Evolutionary conservation across 2,113 vertebrate genomes (phyloP).

Genomic region (Stigmatopora nigra): DNA sequence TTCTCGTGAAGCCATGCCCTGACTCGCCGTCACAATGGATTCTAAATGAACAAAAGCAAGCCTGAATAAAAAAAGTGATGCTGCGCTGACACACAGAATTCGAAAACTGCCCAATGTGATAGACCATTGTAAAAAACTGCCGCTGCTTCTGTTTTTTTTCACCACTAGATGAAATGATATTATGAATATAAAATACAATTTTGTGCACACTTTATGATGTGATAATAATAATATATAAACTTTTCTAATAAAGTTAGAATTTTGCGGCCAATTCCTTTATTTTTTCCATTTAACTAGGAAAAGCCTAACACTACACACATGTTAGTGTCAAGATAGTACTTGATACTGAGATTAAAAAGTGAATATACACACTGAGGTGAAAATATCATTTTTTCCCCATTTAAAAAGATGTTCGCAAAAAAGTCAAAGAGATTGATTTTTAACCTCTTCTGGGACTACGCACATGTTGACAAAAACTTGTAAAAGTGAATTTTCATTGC

Average conservation of each 20-base stretch:
- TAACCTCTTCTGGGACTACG: background rate
- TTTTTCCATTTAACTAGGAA: background rate
- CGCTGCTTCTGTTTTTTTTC: background rate
- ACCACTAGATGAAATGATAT: too few relatives aligned
- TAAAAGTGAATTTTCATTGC: too few relatives aligned
- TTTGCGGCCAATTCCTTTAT: background rate
- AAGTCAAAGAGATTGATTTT: background rate
- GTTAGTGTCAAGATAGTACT: background rate
- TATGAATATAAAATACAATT: background rate
- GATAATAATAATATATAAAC: background rate
- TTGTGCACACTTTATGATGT: background rate
- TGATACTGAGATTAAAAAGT: background rate
- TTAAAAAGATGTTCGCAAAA: background rate
- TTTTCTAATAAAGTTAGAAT: background rate
- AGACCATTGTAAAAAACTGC: conserved; percentile 27
- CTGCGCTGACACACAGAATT: conserved; percentile 24
- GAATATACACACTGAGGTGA: background rate
- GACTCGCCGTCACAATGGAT: conserved; percentile 5
- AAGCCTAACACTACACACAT: background rate
- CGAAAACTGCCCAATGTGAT: background rate
- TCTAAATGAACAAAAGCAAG: conserved; percentile 19
- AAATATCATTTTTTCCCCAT: background rate
- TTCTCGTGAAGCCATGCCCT: conserved; percentile 5
- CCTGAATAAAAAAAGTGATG: background rate
- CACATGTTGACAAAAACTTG: too few relatives aligned